phyloP scores from a whole-genome alignment of 2,797 vertebrate species.

The Danio albolineatus region DNA sequence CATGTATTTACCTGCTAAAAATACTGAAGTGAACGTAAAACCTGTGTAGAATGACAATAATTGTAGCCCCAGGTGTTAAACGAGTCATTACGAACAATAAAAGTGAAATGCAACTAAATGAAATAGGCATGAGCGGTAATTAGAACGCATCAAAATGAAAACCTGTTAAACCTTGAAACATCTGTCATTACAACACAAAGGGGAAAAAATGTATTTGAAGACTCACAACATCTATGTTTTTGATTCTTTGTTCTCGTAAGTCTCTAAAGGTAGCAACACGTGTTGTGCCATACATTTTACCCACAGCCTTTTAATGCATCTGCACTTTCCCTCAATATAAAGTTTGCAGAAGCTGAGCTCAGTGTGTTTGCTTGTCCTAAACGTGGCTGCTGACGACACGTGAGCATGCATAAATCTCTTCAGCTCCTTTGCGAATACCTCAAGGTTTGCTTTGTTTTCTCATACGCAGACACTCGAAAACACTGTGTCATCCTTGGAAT shows the following conservation, averaged over 20 bases:
- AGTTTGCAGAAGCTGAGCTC: conserved; percentile 47
- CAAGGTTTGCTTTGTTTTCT: conserved; percentile 15
- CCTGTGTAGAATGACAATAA: not conserved
- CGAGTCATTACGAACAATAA: conserved; percentile 7
- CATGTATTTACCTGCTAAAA: conserved; percentile 26
- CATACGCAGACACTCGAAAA: conserved; percentile 4
- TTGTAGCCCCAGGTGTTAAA: conserved; percentile 9
- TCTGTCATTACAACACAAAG: not conserved
- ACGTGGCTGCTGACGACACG: conserved; percentile 51
- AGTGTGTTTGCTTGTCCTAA: conserved; percentile 52
- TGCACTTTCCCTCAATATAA: conserved; percentile 24
- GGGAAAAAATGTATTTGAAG: not conserved
- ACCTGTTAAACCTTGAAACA: not conserved
- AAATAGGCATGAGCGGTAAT: not conserved
- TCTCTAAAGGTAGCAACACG: conserved; percentile 65
- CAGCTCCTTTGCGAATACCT: conserved; percentile 51
- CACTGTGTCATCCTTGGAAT: conserved; percentile 9
- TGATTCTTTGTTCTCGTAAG: conserved; percentile 66
- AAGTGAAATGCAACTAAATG: not conserved
- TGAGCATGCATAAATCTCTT: conserved; percentile 79
- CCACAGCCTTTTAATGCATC: conserved; percentile 48
- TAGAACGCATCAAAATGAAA: not conserved
- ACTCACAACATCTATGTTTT: conserved; percentile 40
- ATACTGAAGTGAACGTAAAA: not conserved
- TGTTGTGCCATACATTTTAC: conserved; percentile 75